Evolutionary conservation across 2,113 vertebrate species (phyloP), one percentile per base, ranked within the genome.

Genomic region (Panthera uncia): DNA sequence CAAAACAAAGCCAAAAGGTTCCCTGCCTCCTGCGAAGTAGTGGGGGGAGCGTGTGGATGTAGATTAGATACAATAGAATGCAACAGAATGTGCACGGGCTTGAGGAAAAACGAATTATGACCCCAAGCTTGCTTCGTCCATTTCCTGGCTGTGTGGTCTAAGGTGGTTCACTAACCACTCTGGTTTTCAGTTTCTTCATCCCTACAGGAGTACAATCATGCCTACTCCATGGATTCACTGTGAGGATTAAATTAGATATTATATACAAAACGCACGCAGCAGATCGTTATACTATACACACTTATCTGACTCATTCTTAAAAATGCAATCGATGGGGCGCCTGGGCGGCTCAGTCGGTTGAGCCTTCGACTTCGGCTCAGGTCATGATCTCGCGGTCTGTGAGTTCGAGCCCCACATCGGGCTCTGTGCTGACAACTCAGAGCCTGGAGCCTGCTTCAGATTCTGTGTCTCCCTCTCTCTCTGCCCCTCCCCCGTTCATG

Each of bases 1-100:
- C 5, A 13, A 45, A 55, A 45, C 45, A 50, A 80, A 84, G 45
- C 45, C 19, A 21, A 9, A 16, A 14, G 71, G 14, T 11, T 23
- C 14, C 27, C 8, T 2, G 19, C 1, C 29, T n/a, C 76, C 3
- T 0, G 8, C 11, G 21, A 23, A 11, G 10, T 19, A 21, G 25
- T 50, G 31, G 38, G 76, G 76, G 29, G 36, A 31, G 52, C 14
- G 19, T 50, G 19, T 41, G 27, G 38, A 68, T 25, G 6, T 16
- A 52, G 33, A 50, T 61, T 23, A 52, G 4, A 7, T 4, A 9
- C 41, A 31, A 25, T 27, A 15, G 41, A 14, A 10, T 29, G 31
- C 41, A 16, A 55, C 5, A 31, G 81, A 61, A 36, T n/a, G 27
- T 18, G 4, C 5, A 21, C 7, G 12, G 27, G 6, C 57, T 36